Percentiles rank a stretch among this genome's conserved stretches.
Evolutionary conservation across 2,113 vertebrate species (phyloP).

Genomic region (Calonectris borealis): DNA sequence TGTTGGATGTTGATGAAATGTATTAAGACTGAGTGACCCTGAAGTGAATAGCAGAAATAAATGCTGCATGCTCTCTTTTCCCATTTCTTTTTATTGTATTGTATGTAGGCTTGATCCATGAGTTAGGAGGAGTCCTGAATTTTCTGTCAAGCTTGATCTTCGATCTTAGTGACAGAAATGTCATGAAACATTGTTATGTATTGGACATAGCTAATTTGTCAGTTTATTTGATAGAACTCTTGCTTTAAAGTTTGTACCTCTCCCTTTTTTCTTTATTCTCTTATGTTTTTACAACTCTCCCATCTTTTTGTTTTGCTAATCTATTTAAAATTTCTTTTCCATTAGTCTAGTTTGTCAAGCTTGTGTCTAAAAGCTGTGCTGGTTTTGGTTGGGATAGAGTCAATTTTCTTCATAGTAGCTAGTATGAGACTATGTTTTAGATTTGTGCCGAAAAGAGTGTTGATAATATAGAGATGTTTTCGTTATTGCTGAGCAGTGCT

Average conservation of each 20-base stretch:
- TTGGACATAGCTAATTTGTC: background rate
- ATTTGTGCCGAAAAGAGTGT: no score
- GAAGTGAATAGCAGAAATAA: background rate
- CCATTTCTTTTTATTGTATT: background rate
- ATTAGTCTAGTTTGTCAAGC: background rate
- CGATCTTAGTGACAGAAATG: background rate
- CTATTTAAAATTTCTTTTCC: background rate
- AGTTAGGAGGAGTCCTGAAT: background rate
- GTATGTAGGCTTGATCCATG: background rate
- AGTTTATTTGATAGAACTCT: background rate
- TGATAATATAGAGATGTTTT: no score
- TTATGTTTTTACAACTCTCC: background rate
- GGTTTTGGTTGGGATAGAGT: background rate
- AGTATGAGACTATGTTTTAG: no score
- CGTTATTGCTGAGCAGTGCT: no score
- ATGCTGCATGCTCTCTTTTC: background rate
- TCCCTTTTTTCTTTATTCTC: background rate
- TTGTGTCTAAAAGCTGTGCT: background rate
- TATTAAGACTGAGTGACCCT: background rate
- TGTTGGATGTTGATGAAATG: background rate
- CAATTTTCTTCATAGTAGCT: no score
- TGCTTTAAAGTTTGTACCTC: background rate
- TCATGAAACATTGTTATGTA: background rate
- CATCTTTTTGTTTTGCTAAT: background rate
- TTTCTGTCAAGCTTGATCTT: background rate